Evolutionary conservation across 2,888 invertebrate genomes (phyloP).

Genomic region (Meandrusa payeni): DNA sequence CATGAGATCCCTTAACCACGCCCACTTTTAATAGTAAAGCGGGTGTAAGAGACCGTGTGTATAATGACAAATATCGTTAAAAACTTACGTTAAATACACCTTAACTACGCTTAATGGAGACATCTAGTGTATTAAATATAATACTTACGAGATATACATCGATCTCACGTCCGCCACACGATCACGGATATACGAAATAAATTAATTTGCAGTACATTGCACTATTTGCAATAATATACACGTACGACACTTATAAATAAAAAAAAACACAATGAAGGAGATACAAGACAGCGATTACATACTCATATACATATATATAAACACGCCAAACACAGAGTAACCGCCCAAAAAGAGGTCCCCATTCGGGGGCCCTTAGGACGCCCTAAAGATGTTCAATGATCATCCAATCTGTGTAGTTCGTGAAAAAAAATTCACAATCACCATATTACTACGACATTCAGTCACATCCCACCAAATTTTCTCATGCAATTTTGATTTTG

Average conservation of each 20-base stretch:
- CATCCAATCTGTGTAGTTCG: no score
- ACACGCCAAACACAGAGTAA: no score
- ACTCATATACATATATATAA: no score
- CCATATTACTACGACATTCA: no score
- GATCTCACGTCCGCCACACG: slow-evolving; percentile 44
- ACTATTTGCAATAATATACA: slow-evolving; percentile 8
- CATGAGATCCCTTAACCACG: slow-evolving; percentile 56
- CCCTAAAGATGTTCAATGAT: no score
- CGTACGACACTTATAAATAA: slow-evolving; percentile 1
- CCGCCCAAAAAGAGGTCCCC: no score
- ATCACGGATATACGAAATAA: slow-evolving; percentile 26
- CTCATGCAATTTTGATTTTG: no score
- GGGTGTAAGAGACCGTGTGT: slow-evolving; percentile 50
- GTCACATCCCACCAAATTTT: no score
- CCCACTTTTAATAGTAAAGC: slow-evolving; percentile 30
- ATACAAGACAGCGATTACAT: no score
- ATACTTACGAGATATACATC: slow-evolving; percentile 69
- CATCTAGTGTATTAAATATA: slow-evolving; percentile 76
- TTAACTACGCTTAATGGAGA: slow-evolving; percentile 72
- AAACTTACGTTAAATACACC: slow-evolving; percentile 71
- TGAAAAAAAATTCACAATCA: no score
- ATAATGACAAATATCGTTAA: slow-evolving; percentile 67
- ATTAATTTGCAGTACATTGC: slow-evolving; percentile 26
- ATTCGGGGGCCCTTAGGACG: no score
- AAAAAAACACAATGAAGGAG: slow-evolving; percentile 14